Percentiles rank a stretch among this genome's conserved stretches.
phyloP scores from a whole-genome alignment of 2,797 vertebrate species.

The Emydoidea blandingii region DNA sequence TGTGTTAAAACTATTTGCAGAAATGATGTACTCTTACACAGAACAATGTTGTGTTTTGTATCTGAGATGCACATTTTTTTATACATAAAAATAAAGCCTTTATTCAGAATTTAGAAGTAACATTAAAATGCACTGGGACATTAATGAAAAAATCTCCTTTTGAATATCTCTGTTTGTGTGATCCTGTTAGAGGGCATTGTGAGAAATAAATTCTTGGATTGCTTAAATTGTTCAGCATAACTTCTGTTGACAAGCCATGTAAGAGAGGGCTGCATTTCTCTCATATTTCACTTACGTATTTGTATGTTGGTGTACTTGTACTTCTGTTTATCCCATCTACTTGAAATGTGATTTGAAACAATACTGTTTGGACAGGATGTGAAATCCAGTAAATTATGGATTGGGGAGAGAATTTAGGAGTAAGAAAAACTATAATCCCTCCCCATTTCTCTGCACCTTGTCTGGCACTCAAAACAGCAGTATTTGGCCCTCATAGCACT shows the following conservation, averaged over 20 bases:
- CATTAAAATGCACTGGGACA: neutral
- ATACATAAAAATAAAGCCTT: neutral
- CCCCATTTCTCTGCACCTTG: neutral
- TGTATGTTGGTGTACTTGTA: neutral
- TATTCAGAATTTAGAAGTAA: neutral
- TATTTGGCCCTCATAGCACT: neutral
- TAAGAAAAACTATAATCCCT: neutral
- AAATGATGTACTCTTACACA: neutral
- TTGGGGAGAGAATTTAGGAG: neutral
- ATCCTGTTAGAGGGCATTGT: neutral
- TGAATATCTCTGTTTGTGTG: neutral
- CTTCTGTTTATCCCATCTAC: neutral
- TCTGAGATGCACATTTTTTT: neutral
- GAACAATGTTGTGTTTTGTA: neutral
- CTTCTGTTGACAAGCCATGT: neutral
- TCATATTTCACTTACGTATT: neutral
- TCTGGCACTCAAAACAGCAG: slow-evolving; percentile 4
- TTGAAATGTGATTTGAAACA: slow-evolving; percentile 6
- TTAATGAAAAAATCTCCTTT: neutral
- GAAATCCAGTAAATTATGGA: neutral
- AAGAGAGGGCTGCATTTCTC: neutral
- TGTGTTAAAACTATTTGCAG: slow-evolving; percentile 6
- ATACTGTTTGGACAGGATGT: neutral
- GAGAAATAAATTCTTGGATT: slow-evolving; percentile 25
- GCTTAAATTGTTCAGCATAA: neutral